Percentiles rank a stretch among this genome's conserved stretches.
Conservation (phyloP, 2,797 vertebrate species). For the Capromys pilorides region DNA sequence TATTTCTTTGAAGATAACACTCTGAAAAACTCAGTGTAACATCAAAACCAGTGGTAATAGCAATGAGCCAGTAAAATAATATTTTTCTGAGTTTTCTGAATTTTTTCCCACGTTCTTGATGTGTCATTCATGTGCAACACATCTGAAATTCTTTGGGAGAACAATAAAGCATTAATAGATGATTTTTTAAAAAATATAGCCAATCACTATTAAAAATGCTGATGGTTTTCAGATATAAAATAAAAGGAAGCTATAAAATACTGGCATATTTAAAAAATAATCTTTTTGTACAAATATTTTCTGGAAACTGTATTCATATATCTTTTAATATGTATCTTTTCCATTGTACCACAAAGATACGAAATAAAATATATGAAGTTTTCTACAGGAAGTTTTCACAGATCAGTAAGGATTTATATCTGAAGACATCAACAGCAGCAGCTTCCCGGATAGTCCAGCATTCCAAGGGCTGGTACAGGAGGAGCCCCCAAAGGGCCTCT, state of each 20-base stretch:
- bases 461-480: background rate
- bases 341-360: background rate
- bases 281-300: constrained; percentile 48
- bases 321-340: background rate
- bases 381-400: background rate
- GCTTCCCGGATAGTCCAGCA: background rate
- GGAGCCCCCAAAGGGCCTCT: background rate
- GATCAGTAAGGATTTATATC: background rate
- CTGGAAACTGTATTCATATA: background rate
- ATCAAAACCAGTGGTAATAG: background rate
- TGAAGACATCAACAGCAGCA: background rate
- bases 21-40: constrained; percentile 45
- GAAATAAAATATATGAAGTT: constrained; percentile 16
- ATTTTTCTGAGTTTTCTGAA: constrained; percentile 30
- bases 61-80: constrained; percentile 30
- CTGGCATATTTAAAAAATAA: constrained; percentile 20
- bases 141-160: background rate
- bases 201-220: constrained; percentile 39
- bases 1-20: constrained; percentile 30
- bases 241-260: constrained; percentile 51
- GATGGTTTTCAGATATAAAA: constrained; percentile 46
- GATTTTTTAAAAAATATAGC: constrained; percentile 13
- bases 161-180: background rate
- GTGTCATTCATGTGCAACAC: background rate
- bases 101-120: constrained; percentile 28